Evolutionary conservation across 1,140 invertebrate species (phyloP).

Genomic region (Ectropis grisescens): DNA sequence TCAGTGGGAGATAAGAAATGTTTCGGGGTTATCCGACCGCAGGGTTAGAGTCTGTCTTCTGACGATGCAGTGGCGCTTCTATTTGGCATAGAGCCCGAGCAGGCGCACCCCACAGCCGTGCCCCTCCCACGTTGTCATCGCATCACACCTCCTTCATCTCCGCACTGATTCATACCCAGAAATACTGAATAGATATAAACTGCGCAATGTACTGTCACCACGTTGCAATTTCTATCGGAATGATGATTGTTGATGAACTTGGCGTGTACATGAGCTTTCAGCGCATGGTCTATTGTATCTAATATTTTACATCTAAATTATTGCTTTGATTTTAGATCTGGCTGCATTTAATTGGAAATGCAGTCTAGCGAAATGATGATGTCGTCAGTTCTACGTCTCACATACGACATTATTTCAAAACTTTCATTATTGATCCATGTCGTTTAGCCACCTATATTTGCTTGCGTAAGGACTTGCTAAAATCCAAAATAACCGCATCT

Average conservation of each 20-base stretch:
- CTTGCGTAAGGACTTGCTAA: too few species aligned
- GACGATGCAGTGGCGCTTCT: slow-evolving; percentile 51
- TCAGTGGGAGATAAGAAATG: slow-evolving; percentile 1
- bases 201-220: slow-evolving; percentile 30
- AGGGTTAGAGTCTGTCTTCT: not conserved
- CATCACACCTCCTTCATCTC: slow-evolving; percentile 32
- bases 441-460: too few species aligned
- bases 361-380: too few species aligned
- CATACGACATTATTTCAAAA: too few species aligned
- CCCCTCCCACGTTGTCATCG: slow-evolving; percentile 29
- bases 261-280: not conserved
- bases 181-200: slow-evolving; percentile 36
- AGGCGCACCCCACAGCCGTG: slow-evolving; percentile 21
- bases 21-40: not conserved
- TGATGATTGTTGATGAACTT: not conserved
- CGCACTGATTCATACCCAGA: slow-evolving; percentile 36
- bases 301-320: too few species aligned
- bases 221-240: too few species aligned
- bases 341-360: too few species aligned
- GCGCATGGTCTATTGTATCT: too few species aligned
- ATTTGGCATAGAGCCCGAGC: slow-evolving; percentile 49
- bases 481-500: too few species aligned
- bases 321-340: too few species aligned
- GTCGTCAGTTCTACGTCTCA: too few species aligned
- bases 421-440: too few species aligned